phyloP scores from a whole-genome alignment of 1,140 invertebrate genomes.

The Lepidurus packardi region DNA sequence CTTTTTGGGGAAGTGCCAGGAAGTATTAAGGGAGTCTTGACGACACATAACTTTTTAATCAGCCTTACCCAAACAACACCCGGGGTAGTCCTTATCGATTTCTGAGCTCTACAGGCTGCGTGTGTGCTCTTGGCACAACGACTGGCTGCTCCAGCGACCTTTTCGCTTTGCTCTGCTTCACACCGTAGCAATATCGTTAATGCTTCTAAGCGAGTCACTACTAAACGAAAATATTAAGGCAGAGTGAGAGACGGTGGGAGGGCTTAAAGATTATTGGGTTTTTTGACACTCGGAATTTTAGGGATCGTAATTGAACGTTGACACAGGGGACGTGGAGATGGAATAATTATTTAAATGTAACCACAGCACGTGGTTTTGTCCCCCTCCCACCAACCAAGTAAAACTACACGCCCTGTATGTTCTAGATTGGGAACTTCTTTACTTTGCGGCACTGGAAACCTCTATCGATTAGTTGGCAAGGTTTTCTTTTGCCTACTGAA shows the following conservation, averaged over 20 bases:
- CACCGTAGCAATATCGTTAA: not conserved
- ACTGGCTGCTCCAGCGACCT: not conserved
- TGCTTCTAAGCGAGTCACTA: not conserved
- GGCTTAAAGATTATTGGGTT: no score
- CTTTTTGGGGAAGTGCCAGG: not conserved
- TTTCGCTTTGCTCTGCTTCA: not conserved
- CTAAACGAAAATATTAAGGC: not conserved
- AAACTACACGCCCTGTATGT: not conserved
- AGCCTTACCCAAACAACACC: slow-evolving; percentile 3
- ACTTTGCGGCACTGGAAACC: not conserved
- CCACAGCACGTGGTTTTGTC: not conserved
- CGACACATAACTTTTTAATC: not conserved
- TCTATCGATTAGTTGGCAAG: not conserved
- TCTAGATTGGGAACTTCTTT: not conserved
- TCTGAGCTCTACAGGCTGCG: not conserved
- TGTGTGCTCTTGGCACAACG: not conserved
- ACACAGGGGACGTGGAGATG: not conserved
- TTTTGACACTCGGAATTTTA: not conserved
- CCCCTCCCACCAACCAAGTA: not conserved
- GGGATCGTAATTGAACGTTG: not conserved
- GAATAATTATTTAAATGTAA: slow-evolving; percentile 1
- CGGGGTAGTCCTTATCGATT: not conserved
- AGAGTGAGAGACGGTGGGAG: no score
- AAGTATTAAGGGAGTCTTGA: not conserved
- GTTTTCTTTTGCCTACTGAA: no score